Percentiles rank a stretch among this genome's conserved stretches.
These are phyloP conservation scores for Colinus virginianus DNA, from an alignment of 2,113 vertebrate species.

Conservation along the genomic window DNA sequence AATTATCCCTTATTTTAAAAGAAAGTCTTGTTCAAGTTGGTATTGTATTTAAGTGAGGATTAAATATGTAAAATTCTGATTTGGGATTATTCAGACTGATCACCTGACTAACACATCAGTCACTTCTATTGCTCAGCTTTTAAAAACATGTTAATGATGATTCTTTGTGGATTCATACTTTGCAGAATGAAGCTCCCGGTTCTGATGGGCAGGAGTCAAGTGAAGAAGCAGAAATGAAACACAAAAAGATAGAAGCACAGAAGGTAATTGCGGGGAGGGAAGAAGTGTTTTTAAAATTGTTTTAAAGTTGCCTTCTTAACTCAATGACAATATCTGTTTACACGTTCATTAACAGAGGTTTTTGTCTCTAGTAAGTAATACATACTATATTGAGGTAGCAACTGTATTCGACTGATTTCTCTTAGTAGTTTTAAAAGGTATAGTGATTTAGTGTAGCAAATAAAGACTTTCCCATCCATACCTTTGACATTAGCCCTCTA, in stretches of 20 bases:
- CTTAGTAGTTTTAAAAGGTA: neutral
- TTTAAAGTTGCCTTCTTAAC: neutral
- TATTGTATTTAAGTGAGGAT: neutral
- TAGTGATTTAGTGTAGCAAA: neutral
- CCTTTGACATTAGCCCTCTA: neutral
- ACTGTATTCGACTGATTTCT: neutral
- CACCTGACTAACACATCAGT: neutral
- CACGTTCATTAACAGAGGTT: neutral
- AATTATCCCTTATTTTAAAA: neutral
- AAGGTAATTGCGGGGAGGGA: conserved; percentile 79
- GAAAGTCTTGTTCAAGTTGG: neutral
- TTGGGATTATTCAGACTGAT: neutral
- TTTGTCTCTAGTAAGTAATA: neutral
- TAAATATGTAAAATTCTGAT: neutral
- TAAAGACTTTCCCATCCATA: neutral
- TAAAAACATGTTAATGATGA: neutral
- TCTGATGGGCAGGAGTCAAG: conserved; percentile 87
- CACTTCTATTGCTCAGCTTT: neutral
- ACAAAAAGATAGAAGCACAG: conserved; percentile 89
- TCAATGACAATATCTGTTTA: neutral
- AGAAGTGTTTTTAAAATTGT: neutral
- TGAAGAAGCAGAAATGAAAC: conserved; percentile 87
- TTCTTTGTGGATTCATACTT: conserved; percentile 38
- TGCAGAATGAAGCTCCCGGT: conserved; percentile 78
- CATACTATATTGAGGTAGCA: neutral